These are phyloP conservation scores for Ramphastos sulfuratus DNA, from an alignment of 2,113 vertebrate genomes.

Conservation along the genomic window DNA sequence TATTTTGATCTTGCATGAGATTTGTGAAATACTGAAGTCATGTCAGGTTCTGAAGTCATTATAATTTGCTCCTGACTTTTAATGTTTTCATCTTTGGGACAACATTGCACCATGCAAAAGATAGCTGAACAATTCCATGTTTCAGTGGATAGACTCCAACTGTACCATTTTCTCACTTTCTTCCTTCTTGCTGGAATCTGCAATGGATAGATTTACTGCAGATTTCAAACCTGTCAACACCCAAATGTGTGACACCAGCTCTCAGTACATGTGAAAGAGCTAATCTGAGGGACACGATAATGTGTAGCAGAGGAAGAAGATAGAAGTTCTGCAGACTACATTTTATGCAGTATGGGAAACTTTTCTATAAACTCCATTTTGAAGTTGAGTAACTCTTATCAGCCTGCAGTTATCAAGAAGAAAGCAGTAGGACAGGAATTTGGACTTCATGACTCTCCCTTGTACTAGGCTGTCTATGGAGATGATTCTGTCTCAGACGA, in stretches of 20 bases:
- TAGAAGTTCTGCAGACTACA: neutral
- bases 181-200: slow-evolving; percentile 3
- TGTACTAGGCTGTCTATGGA: too few species aligned
- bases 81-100: neutral
- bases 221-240: slow-evolving; percentile 56
- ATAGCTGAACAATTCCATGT: neutral
- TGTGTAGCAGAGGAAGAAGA: neutral
- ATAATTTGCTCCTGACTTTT: neutral
- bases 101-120: neutral
- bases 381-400: slow-evolving; percentile 12
- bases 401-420: neutral
- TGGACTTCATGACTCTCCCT: neutral
- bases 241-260: slow-evolving; percentile 41
- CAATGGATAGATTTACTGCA: neutral
- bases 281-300: slow-evolving; percentile 11
- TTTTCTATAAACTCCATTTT: slow-evolving; percentile 30
- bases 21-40: neutral
- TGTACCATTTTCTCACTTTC: neutral
- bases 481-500: neutral
- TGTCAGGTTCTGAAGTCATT: neutral
- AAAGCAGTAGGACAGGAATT: neutral
- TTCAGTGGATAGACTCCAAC: neutral
- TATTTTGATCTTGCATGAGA: neutral
- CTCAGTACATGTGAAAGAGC: slow-evolving; percentile 43
- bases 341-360: slow-evolving; percentile 14